Base-by-base conservation (phyloP, 2,888 invertebrate species). In the Ophion ventricosus region DNA sequence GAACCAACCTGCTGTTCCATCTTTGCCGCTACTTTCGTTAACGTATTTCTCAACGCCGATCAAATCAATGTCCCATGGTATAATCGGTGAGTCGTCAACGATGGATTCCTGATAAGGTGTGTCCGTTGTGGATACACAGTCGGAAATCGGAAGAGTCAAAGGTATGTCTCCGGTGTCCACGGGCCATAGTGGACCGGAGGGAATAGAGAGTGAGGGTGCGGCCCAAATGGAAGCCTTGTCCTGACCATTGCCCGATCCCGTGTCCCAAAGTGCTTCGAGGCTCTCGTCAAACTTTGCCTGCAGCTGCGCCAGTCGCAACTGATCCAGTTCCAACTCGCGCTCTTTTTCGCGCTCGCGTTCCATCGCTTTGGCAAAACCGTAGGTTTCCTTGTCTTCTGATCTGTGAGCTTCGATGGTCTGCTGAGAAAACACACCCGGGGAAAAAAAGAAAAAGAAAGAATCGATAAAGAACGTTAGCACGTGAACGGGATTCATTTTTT, bases 201-300 rank as follows among this genome's bases (percentile, higher is more conserved):
- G 93, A 87, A 93, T 92, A 29, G 93, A 93, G 72, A 93, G 90
- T 67, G 93, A 91, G 54, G 93, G 93, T 83, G 93, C 93, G 83
- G 93, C 92, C 93, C 93, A 93, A 85, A 93, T 93, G 66, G 93
- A 92, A 85, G 93, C 91, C 66, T 90, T 91, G 77, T 91, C 91
- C 83, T 91, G 92, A 80, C 90, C 94, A 94, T 88, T 94, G 93
- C 90, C 95, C 93, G 87, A 94, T 85, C 92, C 94, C 88, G 92
- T 92, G 86, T 94, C 95, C 96, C 96, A 96, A 82, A 96, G 93
- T 57, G 96, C 96, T 92, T 96, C 96, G 86, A 96, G 94, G 91
- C 95, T 95, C 87, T 95, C 94, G 91, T 96, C 95, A 91, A 96
- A 96, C 92, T 96, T 96, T 8, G 96, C 96, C 90, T 95, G 95